Conservation (phyloP, 2,888 invertebrate genomes). For the Lasioglossum morio region DNA sequence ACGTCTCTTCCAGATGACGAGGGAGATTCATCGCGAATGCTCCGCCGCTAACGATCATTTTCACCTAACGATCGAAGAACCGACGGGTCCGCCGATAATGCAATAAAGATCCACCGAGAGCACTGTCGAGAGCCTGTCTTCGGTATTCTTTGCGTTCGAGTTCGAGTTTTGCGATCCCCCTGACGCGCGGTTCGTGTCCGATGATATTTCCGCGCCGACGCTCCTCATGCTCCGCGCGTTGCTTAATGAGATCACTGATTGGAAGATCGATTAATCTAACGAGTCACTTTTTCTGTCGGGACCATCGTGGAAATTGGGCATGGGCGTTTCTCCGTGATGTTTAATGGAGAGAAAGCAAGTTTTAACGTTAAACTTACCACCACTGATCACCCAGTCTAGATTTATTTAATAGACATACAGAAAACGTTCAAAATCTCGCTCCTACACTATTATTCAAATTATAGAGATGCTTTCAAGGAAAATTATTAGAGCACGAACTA, state of each 20-base stretch:
- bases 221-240: background rate
- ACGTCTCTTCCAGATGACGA: conserved; percentile 65
- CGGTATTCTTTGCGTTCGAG: conserved; percentile 33
- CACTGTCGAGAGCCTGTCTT: conserved; percentile 44
- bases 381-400: background rate
- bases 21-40: conserved; percentile 57
- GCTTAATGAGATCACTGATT: conserved; percentile 17
- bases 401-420: too few species aligned
- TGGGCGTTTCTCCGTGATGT: background rate
- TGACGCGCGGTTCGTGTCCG: background rate
- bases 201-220: conserved; percentile 33
- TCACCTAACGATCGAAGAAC: conserved; percentile 55
- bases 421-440: too few species aligned
- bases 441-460: too few species aligned
- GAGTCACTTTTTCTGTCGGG: background rate
- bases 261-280: conserved; percentile 18
- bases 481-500: too few species aligned
- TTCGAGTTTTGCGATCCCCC: conserved; percentile 13
- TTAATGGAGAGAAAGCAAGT: background rate
- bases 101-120: conserved; percentile 47
- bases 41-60: conserved; percentile 62
- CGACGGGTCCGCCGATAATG: conserved; percentile 55
- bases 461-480: too few species aligned
- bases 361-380: background rate
- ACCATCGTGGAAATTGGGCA: background rate